Evolutionary conservation across 2,888 invertebrate species (phyloP), one percentile per base, ranked within the genome.

Genomic region (Crematogaster levior): DNA sequence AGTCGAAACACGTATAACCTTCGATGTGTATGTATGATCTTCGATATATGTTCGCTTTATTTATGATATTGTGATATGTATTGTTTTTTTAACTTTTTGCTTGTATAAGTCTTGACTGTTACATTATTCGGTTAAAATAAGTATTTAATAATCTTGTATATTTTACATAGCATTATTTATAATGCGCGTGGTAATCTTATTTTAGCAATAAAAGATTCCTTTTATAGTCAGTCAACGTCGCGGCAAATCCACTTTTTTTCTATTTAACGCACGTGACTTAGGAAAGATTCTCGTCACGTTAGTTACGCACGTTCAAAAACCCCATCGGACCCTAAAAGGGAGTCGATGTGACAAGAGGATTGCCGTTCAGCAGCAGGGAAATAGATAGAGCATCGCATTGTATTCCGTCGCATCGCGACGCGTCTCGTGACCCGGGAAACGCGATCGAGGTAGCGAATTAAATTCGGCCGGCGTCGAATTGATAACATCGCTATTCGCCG

Each of bases 401-500:
- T 15, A 27, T 75, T 12, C 12, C 27, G n/a, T 21, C 34, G 48
- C 24, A n/a, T 63, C 75, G 63, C 40, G 15, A 40, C 27, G 74
- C 48, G 18, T 74, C 48, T 74, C 60, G 60, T 21, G 58, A 53
- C 53, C 65, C 63, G 43, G 77, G 43, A 30, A 30, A 51, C 63
- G 75, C 75, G 65, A 75, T 75, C 65, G 56, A 56, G 66, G 43
- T 30, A 6, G 34, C 40, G 77, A 79, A 79, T 79, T 68, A 79
- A 79, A 79, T 79, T 68, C 56, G 53, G n/a, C 51, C 40, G 66
- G 43, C 30, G 43, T 43, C 68, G 65, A 75, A 81, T 81, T 81
- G 81, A 81, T 81, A 81, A 81, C 58, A 58, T 81, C 77, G 68
- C 77, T 24, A 79, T 74, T 73, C 70, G 46, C 21, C 27, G 65